Evolutionary conservation across 1,140 invertebrate genomes (phyloP).

Genomic region (Charaxes varanes): DNA sequence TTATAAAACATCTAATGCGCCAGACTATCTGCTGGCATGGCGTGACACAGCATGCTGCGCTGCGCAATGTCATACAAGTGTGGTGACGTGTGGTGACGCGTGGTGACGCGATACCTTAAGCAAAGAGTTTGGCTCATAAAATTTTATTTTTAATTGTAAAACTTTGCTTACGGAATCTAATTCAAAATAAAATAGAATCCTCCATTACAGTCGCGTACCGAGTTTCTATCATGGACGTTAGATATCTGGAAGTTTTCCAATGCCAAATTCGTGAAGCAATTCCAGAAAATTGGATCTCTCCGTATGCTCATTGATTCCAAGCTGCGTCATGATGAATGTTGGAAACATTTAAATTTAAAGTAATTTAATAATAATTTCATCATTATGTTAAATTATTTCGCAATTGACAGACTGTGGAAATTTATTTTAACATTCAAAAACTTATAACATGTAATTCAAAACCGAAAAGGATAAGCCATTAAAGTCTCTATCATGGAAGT

Average conservation of each 20-base stretch:
- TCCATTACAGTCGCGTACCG: conserved; percentile 14
- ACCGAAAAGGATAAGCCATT: conserved; percentile 8
- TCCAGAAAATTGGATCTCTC: conserved; percentile 44
- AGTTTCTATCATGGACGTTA: conserved; percentile 31
- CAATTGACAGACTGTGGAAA: no score
- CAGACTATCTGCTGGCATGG: no score
- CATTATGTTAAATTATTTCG: no score
- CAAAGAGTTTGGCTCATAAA: no score
- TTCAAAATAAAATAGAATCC: conserved; percentile 13
- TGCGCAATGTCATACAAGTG: no score
- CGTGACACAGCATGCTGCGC: no score
- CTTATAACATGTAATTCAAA: conserved; percentile 14
- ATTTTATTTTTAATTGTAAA: conserved; percentile 1
- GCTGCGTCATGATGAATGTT: conserved; percentile 37
- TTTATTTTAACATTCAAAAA: no score
- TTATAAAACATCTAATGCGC: no score
- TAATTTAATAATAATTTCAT: not conserved
- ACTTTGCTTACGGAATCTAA: conserved; percentile 11
- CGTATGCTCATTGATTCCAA: conserved; percentile 28
- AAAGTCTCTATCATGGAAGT: conserved; percentile 28
- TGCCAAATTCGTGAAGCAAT: conserved; percentile 37
- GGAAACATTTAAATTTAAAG: no score
- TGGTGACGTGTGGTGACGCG: no score
- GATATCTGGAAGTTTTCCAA: conserved; percentile 45
- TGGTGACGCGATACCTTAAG: no score